Evolutionary conservation across 1,140 invertebrate species (phyloP), one percentile per base, ranked within the genome.

Genomic region (Drosophila ambigua): DNA sequence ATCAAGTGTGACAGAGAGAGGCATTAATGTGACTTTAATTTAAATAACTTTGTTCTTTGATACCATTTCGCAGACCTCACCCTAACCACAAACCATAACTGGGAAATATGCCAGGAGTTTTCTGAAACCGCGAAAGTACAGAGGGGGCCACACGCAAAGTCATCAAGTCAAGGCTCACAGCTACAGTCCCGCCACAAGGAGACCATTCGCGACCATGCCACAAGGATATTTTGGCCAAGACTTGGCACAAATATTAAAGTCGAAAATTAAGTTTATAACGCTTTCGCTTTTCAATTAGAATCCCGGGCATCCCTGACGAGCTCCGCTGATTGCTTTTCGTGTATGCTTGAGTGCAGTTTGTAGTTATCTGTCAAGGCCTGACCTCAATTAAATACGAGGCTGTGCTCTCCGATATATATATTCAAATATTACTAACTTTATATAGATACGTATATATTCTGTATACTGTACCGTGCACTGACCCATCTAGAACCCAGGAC

Each of bases 211-310:
- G 20, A 20, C 20, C 31, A 8, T 31, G 8, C 28, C 11, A 13
- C 35, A 11, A 5, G 11, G 4, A 39, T 39, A 39, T 39, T 39
- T 39, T 11, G 24, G n/a, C 24, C 41, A 57, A 5, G 35, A 39
- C 35, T 13, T 45, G 35, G 11, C 62, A 67, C 4, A 44, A 55
- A 72, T 49, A 77, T 73, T 68, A 48, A 68, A 68, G 71, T 73
- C 49, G 43, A 53, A 73, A 77, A 77, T 77, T 23, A 73, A 73
- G 73, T 77, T 77, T 69, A 71, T 73, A 73, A 77, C 74, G 71
- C 74, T 77, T 77, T 77, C 74, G 74, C 71, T 77, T 69, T 77
- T 77, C 74, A 77, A 77, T 77, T 77, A 77, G 54, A 72, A 69
- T 77, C 73, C 68, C 16, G 13, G 20, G n/a, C 48, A 20, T 20